phyloP scores from a whole-genome alignment of 2,797 vertebrate genomes.

The Melanogrammus aeglefinus region DNA sequence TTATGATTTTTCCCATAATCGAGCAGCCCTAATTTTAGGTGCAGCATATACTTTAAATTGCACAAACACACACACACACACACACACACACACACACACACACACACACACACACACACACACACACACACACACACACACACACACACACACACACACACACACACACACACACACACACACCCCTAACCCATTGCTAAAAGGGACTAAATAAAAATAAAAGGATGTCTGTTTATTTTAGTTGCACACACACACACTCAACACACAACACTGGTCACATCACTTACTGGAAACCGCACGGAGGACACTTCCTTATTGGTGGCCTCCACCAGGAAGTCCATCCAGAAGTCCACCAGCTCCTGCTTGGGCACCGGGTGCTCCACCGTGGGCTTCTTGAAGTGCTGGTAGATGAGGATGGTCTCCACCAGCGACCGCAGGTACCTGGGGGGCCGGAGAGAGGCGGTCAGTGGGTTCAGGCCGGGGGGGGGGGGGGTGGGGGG shows the following conservation, averaged over 20 bases:
- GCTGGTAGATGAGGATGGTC: constrained; percentile 93
- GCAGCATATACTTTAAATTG: not conserved
- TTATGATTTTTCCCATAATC: no score
- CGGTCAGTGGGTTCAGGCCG: no score
- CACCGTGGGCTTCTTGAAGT: constrained; percentile 84
- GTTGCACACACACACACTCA: no score
- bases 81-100: not conserved
- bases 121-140: no score
- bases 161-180: not conserved
- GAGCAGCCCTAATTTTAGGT: not conserved
- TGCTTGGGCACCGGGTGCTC: constrained; percentile 85
- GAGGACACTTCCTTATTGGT: constrained; percentile 93
- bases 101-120: no score
- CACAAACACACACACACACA: not conserved
- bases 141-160: not conserved
- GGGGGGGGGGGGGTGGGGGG: no score
- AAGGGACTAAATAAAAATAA: no score
- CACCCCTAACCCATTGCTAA: not conserved
- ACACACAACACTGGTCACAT: not conserved
- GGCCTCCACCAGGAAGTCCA: constrained; percentile 96
- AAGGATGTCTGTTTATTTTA: not conserved
- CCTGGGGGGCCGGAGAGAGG: constrained; percentile 66
- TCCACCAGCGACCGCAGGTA: constrained; percentile 92
- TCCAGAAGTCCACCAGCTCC: constrained; percentile 97
- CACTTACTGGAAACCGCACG: constrained; percentile 93